Percentiles rank a stretch among this genome's conserved stretches.
Evolutionary conservation across 1,140 invertebrate species (phyloP).

Genomic region (Ips nitidus): DNA sequence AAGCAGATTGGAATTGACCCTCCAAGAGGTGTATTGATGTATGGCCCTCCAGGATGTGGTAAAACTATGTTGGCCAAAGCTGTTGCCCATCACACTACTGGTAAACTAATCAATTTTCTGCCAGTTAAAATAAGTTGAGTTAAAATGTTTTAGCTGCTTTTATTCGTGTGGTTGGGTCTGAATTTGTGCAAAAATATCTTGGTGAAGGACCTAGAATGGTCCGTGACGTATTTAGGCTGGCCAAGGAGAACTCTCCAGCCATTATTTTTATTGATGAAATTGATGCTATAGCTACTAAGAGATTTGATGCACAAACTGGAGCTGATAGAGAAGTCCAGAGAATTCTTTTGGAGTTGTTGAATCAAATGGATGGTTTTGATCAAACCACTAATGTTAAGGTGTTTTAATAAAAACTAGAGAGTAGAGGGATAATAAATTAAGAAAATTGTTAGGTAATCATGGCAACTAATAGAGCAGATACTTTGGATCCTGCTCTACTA

Average conservation of each 20-base stretch:
- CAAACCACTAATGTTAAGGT: constrained; percentile 99
- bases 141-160: constrained; percentile 77
- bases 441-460: constrained; percentile 84
- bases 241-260: constrained; percentile 98
- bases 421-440: constrained; percentile 1
- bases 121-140: not conserved
- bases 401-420: constrained; percentile 1
- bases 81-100: constrained; percentile 96
- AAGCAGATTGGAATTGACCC: constrained; percentile 98
- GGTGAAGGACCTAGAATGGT: constrained; percentile 99
- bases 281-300: constrained; percentile 97
- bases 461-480: constrained; percentile 99
- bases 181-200: constrained; percentile 99
- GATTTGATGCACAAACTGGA: constrained; percentile 98
- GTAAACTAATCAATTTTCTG: constrained; percentile 52
- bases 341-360: constrained; percentile 94
- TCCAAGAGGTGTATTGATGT: constrained; percentile 97
- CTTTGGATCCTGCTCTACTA: constrained; percentile 94
- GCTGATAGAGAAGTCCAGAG: constrained; percentile 99
- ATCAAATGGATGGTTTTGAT: constrained; percentile 99
- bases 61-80: constrained; percentile 99
- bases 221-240: constrained; percentile 96
- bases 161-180: constrained; percentile 97
- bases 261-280: constrained; percentile 99
- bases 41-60: constrained; percentile 95